phyloP scores from a whole-genome alignment of 2,113 vertebrate species.

The Catagonus wagneri region DNA sequence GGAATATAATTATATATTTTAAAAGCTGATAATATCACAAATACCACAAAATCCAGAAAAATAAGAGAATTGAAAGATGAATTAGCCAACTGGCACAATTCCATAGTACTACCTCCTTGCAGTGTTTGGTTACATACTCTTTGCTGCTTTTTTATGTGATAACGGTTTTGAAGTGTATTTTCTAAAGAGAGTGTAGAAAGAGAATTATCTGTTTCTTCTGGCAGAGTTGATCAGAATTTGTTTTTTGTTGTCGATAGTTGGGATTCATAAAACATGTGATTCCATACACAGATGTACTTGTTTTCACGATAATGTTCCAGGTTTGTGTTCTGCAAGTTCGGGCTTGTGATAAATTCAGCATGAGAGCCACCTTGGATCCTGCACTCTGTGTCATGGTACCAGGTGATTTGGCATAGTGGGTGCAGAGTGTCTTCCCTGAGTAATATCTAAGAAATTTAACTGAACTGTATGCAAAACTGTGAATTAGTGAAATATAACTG shows the following conservation, averaged over 20 bases:
- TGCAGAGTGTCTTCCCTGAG: neutral
- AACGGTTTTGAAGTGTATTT: neutral
- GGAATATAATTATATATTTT: neutral
- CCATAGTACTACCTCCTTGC: neutral
- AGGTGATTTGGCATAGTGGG: neutral
- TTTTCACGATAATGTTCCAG: neutral
- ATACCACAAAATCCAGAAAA: neutral
- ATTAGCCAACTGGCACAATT: neutral
- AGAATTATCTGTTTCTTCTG: conserved; percentile 38
- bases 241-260: conserved; percentile 28
- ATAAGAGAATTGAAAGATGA: neutral
- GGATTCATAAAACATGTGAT: neutral
- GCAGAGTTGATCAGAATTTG: conserved; percentile 42
- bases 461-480: neutral
- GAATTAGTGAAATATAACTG: neutral
- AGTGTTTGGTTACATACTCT: neutral
- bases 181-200: conserved; percentile 40
- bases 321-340: neutral
- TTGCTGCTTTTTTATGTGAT: conserved; percentile 38
- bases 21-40: conserved; percentile 14
- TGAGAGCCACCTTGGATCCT: neutral
- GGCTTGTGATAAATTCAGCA: neutral
- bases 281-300: neutral
- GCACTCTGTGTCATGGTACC: neutral
- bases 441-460: neutral